Percentiles rank a stretch among this genome's conserved stretches.
Conservation (phyloP, 2,797 vertebrate species). For the Sebastes aleutianus region DNA sequence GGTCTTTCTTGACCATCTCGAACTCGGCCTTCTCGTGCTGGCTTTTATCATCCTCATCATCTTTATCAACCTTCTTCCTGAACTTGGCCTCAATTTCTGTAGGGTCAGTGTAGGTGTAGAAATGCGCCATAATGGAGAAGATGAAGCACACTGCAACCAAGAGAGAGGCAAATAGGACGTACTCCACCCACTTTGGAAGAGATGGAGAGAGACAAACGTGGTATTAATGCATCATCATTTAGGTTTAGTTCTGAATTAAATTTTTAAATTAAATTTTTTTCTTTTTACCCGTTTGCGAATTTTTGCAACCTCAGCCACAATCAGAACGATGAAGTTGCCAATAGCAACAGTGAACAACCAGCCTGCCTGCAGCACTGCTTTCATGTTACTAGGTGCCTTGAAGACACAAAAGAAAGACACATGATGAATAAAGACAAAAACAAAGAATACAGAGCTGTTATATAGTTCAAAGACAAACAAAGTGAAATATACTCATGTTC, state of each 20-base stretch:
- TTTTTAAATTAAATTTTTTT: background rate
- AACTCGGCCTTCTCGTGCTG: slow-evolving; percentile 31
- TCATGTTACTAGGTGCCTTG: slow-evolving; percentile 97
- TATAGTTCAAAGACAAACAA: background rate
- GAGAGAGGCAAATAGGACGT: slow-evolving; percentile 89
- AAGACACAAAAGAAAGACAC: slow-evolving; percentile 1
- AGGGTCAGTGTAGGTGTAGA: slow-evolving; percentile 93
- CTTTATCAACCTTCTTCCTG: slow-evolving; percentile 60
- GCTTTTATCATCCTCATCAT: slow-evolving; percentile 58
- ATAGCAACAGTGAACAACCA: slow-evolving; percentile 93
- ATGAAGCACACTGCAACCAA: slow-evolving; percentile 88
- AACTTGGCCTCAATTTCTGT: slow-evolving; percentile 87
- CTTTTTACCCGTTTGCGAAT: slow-evolving; percentile 84
- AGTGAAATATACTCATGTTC: background rate
- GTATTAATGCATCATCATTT: background rate
- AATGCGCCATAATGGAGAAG: slow-evolving; percentile 92
- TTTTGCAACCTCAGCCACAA: slow-evolving; percentile 87
- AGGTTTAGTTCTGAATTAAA: background rate
- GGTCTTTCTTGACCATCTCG: slow-evolving; percentile 59
- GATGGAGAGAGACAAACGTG: slow-evolving; percentile 7
- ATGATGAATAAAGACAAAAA: background rate
- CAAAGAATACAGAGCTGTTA: background rate
- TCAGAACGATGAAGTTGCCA: slow-evolving; percentile 95
- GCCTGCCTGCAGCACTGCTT: slow-evolving; percentile 94
- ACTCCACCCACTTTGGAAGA: slow-evolving; percentile 90